Base-by-base conservation (phyloP, 1,140 invertebrate genomes). In the Leptinotarsa undecemlineata region DNA sequence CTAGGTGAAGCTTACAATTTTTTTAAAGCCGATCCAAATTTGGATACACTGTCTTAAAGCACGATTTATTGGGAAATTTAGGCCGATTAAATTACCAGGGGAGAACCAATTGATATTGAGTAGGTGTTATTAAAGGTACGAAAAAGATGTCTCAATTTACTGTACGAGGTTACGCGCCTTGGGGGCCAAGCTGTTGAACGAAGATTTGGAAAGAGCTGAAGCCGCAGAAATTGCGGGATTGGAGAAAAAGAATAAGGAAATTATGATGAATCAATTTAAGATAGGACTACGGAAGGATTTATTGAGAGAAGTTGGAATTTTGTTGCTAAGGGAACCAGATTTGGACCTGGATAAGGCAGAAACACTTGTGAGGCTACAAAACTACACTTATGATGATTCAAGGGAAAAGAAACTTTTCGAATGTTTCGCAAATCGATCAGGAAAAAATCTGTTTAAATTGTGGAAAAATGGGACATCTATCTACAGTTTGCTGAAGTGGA, bases 331-430 rank as follows among this genome's bases (percentile, higher is more conserved):
- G 23, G 69, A 71, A 33, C 19, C 51, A 60, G 15, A 71, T 21
- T 60, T 71, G 19, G 57, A 57, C 21, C 17, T 71, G 23, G 69
- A 71, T 60, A 71, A 71, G 23, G 69, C 69, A 4, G 69, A 71
- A 61, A 26, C 15, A 3, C 20, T 64, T 15, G 57, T 61, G 4
- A 60, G 19, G 21, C 42, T 71, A 23, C 69, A 33, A 33, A 6
- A 33, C 26, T 33, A 26, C 26, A 26, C 26, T 26, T 26, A 26
- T 26, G 26, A 26, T 26, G 26, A 26, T 26, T 33, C 26, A 33
- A 33, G 26, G 26, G 26, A 33, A 33, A 33, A 61, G 13, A 51
- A 71, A 8, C n/a, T 57, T 5, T 57, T 15, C 14, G 5, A 57
- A 57, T 17, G 51, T 57, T 15, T 15, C 14, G 51, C 51, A 57